Conservation (phyloP, 2,113 vertebrate genomes). For the Bombycilla garrulus region DNA sequence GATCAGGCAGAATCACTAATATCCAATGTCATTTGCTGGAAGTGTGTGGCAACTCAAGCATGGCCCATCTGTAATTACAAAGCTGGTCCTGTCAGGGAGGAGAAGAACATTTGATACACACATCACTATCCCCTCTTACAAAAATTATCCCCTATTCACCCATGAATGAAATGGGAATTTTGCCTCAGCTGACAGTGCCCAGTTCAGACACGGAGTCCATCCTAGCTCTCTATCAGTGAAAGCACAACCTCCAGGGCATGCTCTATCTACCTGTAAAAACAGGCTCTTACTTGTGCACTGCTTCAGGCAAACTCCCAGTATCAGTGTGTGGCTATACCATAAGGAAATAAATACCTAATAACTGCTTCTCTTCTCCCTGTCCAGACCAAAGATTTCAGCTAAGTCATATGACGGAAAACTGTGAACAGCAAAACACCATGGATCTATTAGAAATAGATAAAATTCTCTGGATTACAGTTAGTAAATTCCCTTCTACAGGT, state of each 20-base stretch:
- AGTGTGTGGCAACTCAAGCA: slow-evolving; percentile 26
- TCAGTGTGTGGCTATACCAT: not conserved
- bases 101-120: slow-evolving; percentile 40
- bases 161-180: not conserved
- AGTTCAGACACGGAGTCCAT: not conserved
- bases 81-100: slow-evolving; percentile 16
- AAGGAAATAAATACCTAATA: not conserved
- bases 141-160: not conserved
- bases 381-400: not conserved
- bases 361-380: not conserved
- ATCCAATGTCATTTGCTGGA: slow-evolving; percentile 40
- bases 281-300: not conserved
- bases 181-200: not conserved
- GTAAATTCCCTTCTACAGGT: not conserved
- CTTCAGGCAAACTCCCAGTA: not conserved
- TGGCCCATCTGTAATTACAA: slow-evolving; percentile 38
- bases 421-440: not conserved
- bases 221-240: not conserved
- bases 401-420: not conserved
- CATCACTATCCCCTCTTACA: not conserved
- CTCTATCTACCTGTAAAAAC: not conserved
- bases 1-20: not conserved
- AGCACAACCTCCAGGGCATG: not conserved
- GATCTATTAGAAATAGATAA: not conserved
- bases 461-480: not conserved